Evolutionary conservation across 2,888 invertebrate species (phyloP), one percentile per base, ranked within the genome.

Genomic region (Limulus polyphemus): DNA sequence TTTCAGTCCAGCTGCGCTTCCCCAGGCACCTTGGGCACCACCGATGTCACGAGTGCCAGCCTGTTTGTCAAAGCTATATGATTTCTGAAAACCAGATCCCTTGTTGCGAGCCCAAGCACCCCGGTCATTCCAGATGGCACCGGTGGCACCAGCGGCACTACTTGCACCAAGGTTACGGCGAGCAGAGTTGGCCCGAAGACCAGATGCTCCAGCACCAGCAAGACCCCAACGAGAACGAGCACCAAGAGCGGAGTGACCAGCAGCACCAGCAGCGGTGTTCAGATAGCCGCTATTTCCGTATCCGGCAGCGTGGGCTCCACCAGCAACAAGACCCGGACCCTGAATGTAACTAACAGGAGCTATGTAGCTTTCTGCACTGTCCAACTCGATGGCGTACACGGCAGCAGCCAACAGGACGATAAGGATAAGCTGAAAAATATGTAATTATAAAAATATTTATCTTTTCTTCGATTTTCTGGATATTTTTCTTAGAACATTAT

Each of bases 91-190:
- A 56, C 64, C 64, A 10, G 60, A 62, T 56, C 64, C 64, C 48
- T 64, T 64, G 46, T 64, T 61, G 17, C 62, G 64, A 55, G 61
- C 61, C 60, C 62, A 64, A 17, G 62, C 51, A 55, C 62, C 64
- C 48, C 59, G 56, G 17, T 64, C 55, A 13, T 48, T 60, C 56
- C 62, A 64, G 13, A 56, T 60, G 12, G 52, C 57, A 48, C 60
- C 47, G 52, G 59, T 48, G 13, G 50, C 47, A 10, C 49, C 64
- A 60, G 59, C 60, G 13, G 57, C 64, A 46, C 64, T 62, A 46
- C 13, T 47, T 49, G 64, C 64, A 56, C 62, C 59, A 13, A 62
- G 62, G 14, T 60, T 50, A 11, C 62, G 61, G 54, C 62, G 62
- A 32, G 58, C 55, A n/a, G 60, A 59, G 17, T 61, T 48, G 47